Percentiles rank a stretch among this genome's conserved stretches.
phyloP scores from a whole-genome alignment of 2,113 vertebrate genomes.

The Pseudorhombus dupliciocellatus region DNA sequence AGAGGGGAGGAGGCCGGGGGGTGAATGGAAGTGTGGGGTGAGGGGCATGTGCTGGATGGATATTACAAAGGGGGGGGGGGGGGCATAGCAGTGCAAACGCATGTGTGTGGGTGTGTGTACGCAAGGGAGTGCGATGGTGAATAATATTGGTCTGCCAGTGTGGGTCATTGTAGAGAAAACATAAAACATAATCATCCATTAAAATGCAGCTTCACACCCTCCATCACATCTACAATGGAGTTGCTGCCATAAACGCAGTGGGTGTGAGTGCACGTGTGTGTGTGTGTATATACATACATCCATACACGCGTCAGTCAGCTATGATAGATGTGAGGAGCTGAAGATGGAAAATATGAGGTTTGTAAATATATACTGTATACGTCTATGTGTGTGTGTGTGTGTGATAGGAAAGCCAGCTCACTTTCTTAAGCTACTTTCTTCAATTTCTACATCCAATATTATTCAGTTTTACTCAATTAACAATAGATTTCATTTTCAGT shows the following conservation, averaged over 20 bases:
- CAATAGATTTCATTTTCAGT: too few species aligned
- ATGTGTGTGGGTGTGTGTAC: slow-evolving; percentile 26
- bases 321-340: slow-evolving; percentile 43
- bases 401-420: not conserved
- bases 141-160: slow-evolving; percentile 68
- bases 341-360: slow-evolving; percentile 31
- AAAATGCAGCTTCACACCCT: slow-evolving; percentile 83
- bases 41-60: slow-evolving; percentile 54
- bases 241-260: slow-evolving; percentile 66
- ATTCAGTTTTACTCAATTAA: too few species aligned
- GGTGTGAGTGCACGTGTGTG: slow-evolving; percentile 33
- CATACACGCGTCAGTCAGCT: slow-evolving; percentile 38
- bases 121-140: slow-evolving; percentile 37
- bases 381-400: slow-evolving; percentile 10
- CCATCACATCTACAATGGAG: slow-evolving; percentile 67
- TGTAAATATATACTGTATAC: slow-evolving; percentile 20
- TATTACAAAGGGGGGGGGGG: slow-evolving; percentile 51
- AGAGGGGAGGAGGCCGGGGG: slow-evolving; percentile 28
- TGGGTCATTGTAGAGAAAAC: slow-evolving; percentile 76
- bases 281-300: slow-evolving; percentile 29
- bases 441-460: too few species aligned
- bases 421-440: too few species aligned
- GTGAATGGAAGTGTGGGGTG: slow-evolving; percentile 43
- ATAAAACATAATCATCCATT: slow-evolving; percentile 81
- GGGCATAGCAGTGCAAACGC: slow-evolving; percentile 29